These are phyloP conservation scores for Silurus aristotelis DNA, from an alignment of 2,797 vertebrate species.

Conservation along the genomic window DNA sequence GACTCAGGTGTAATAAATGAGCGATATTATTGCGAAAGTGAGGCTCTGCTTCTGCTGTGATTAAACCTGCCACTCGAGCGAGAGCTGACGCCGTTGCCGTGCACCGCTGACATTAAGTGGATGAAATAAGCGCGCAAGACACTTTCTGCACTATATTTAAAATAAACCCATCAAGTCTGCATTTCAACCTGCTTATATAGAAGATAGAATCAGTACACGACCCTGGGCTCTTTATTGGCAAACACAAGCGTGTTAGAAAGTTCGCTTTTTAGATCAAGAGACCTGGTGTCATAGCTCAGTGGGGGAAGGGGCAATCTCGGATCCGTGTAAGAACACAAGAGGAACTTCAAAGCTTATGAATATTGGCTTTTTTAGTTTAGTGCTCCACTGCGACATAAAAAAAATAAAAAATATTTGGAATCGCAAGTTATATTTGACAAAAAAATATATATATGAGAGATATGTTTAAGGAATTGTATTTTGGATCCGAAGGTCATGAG, in stretches of 20 bases:
- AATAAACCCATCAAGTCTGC: constrained; percentile 32
- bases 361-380: neutral
- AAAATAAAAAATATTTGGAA: neutral
- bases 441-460: no score
- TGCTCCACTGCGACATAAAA: neutral
- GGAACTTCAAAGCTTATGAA: neutral
- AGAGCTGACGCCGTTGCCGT: constrained; percentile 25
- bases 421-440: neutral
- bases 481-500: no score
- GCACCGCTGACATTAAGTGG: constrained; percentile 48
- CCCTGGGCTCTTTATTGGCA: constrained; percentile 4
- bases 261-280: constrained; percentile 1
- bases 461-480: no score
- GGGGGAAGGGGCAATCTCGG: no score
- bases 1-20: constrained; percentile 48
- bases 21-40: constrained; percentile 33
- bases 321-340: neutral
- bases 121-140: constrained; percentile 49
- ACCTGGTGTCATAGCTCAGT: neutral
- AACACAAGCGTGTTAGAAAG: neutral
- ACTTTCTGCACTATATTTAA: constrained; percentile 53
- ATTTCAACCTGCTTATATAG: constrained; percentile 35
- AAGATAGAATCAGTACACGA: neutral
- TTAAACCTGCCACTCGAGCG: constrained; percentile 49
- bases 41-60: constrained; percentile 36